Percentiles rank a stretch among this genome's conserved stretches.
Conservation (phyloP, 1,140 invertebrate species). For the Zaprionus africanus region DNA sequence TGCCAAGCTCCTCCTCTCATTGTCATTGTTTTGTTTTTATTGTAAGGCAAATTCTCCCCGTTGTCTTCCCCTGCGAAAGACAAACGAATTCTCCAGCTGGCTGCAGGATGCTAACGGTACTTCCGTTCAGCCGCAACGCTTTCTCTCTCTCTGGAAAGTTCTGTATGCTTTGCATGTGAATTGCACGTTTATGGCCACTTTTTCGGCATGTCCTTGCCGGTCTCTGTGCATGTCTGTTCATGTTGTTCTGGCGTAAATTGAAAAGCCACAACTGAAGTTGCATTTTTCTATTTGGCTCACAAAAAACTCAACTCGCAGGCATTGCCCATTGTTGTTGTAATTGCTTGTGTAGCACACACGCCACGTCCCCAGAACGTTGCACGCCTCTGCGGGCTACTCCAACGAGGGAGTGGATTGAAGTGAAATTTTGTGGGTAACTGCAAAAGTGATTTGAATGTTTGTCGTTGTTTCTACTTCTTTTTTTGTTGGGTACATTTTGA, state of each 20-base stretch:
- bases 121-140: slow-evolving; percentile 51
- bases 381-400: neutral
- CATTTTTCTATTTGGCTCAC: slow-evolving; percentile 67
- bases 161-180: slow-evolving; percentile 73
- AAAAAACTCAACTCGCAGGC: neutral
- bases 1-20: slow-evolving; percentile 35
- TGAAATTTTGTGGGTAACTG: slow-evolving; percentile 30
- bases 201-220: slow-evolving; percentile 38
- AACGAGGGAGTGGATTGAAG: slow-evolving; percentile 2
- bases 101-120: slow-evolving; percentile 58
- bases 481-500: neutral
- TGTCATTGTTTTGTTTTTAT: slow-evolving; percentile 71
- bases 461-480: slow-evolving; percentile 4
- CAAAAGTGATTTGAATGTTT: slow-evolving; percentile 42
- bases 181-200: slow-evolving; percentile 71
- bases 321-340: slow-evolving; percentile 70
- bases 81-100: slow-evolving; percentile 15
- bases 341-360: slow-evolving; percentile 74
- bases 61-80: neutral
- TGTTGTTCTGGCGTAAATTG: slow-evolving; percentile 55
- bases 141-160: slow-evolving; percentile 23
- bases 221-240: slow-evolving; percentile 8
- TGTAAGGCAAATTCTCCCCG: slow-evolving; percentile 61
- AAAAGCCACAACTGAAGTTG: slow-evolving; percentile 68
- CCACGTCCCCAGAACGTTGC: slow-evolving; percentile 21